Evolutionary conservation across 1,140 invertebrate species (phyloP).

Genomic region (Tetranychus cinnabarinus): DNA sequence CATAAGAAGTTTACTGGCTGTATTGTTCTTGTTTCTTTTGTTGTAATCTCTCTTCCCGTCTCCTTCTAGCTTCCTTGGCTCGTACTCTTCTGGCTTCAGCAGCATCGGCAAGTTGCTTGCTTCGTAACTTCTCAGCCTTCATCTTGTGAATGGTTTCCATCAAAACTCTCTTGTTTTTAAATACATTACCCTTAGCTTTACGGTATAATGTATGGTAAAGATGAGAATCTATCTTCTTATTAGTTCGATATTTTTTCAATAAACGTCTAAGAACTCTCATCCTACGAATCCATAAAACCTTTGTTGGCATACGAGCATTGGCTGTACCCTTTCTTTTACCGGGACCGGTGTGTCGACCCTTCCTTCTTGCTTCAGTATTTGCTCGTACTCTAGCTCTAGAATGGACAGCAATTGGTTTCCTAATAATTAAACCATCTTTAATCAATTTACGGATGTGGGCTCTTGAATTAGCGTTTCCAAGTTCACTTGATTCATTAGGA

Average conservation of each 20-base stretch:
- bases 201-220: constrained; percentile 94
- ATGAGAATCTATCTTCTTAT: constrained; percentile 97
- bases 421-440: constrained; percentile 99
- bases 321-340: constrained; percentile 96
- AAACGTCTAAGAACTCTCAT: constrained; percentile 86
- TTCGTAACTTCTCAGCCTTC: constrained; percentile 93
- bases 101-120: constrained; percentile 90
- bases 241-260: constrained; percentile 86
- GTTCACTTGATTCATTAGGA: constrained; percentile 99
- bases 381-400: constrained; percentile 87
- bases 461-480: constrained; percentile 94
- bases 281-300: constrained; percentile 92
- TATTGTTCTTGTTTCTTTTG: neutral
- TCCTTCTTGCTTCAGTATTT: constrained; percentile 80
- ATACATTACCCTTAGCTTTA: constrained; percentile 94
- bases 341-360: constrained; percentile 93
- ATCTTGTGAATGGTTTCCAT: constrained; percentile 99
- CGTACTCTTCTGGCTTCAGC: constrained; percentile 84
- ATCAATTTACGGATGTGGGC: constrained; percentile 97
- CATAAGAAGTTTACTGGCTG: no score
- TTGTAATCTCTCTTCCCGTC: constrained; percentile 58
- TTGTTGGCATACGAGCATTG: constrained; percentile 95
- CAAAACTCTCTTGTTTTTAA: constrained; percentile 97
- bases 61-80: constrained; percentile 82
- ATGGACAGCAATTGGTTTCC: constrained; percentile 95